A percentile compares a stretch with the other conserved stretches of the same genome.
Conservation (phyloP, 2,113 vertebrate species). For the Archilochus colubris region DNA sequence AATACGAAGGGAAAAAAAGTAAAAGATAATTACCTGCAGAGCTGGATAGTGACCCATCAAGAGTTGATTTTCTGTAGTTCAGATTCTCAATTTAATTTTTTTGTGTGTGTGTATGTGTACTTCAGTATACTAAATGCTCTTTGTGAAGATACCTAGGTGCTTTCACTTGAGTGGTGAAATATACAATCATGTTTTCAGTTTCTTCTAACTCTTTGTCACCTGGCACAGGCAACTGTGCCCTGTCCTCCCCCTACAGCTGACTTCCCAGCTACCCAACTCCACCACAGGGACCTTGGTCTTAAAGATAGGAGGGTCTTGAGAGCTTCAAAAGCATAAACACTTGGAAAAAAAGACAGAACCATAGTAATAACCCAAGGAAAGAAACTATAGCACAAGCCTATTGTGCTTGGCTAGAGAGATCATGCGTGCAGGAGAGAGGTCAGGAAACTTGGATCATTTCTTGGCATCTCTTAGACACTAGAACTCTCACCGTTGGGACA, state of each 20-base stretch:
- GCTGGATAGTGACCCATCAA: background rate
- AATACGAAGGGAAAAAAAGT: background rate
- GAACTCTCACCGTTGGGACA: background rate
- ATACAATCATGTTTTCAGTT: background rate
- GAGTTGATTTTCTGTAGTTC: background rate
- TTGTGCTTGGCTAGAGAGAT: background rate
- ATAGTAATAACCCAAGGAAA: background rate
- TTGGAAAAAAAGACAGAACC: background rate
- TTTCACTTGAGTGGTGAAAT: background rate
- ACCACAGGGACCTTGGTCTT: background rate
- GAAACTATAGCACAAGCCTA: background rate
- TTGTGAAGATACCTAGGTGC: background rate
- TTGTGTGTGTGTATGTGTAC: too few species aligned
- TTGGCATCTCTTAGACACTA: background rate
- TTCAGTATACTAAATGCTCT: background rate
- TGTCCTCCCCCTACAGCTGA: background rate
- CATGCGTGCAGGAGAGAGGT: background rate
- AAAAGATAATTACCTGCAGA: background rate
- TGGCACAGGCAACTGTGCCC: background rate
- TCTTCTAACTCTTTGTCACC: background rate
- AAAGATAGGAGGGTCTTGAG: background rate
- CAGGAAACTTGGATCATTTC: background rate
- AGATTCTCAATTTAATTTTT: background rate
- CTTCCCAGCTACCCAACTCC: background rate
- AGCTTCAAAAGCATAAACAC: background rate